Conservation (phyloP, 2,113 vertebrate genomes). For the Chamaetylas fuelleborni region DNA sequence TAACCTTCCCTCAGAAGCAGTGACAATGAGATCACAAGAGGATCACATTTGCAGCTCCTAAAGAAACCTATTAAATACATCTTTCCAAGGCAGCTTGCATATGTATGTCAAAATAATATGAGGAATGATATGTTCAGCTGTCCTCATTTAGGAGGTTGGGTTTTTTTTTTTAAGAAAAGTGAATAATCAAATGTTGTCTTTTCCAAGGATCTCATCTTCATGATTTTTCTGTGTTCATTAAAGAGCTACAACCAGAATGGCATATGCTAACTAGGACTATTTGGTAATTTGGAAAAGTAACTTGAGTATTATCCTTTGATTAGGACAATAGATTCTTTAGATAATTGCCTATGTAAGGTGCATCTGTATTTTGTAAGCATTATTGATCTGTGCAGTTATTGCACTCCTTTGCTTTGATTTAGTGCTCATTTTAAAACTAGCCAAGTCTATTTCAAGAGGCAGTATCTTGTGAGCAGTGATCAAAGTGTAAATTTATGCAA, state of each 20-base stretch:
- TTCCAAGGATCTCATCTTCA: background rate
- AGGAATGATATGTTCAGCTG: background rate
- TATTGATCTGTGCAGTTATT: conserved; percentile 52
- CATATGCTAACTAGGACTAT: background rate
- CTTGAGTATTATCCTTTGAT: conserved; percentile 40
- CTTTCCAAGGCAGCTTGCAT: background rate
- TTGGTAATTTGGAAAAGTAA: conserved; percentile 32
- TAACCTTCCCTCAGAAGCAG: background rate
- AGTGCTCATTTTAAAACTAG: conserved; percentile 42
- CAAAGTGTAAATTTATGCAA: conserved; percentile 78
- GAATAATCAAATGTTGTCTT: background rate
- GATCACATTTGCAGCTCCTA: background rate
- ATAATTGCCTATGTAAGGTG: conserved; percentile 36
- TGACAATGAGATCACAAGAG: background rate
- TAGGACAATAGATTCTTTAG: conserved; percentile 54
- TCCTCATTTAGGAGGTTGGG: background rate
- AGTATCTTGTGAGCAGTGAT: conserved; percentile 68
- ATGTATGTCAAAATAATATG: background rate
- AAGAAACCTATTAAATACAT: background rate
- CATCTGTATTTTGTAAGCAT: conserved; percentile 49
- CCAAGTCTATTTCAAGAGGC: conserved; percentile 65
- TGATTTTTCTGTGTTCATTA: background rate
- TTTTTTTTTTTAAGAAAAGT: background rate
- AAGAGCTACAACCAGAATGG: background rate
- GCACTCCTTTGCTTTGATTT: conserved; percentile 63